Evolutionary conservation across 2,888 invertebrate species (phyloP), one percentile per base, ranked within the genome.

Genomic region (Aromia moschata): DNA sequence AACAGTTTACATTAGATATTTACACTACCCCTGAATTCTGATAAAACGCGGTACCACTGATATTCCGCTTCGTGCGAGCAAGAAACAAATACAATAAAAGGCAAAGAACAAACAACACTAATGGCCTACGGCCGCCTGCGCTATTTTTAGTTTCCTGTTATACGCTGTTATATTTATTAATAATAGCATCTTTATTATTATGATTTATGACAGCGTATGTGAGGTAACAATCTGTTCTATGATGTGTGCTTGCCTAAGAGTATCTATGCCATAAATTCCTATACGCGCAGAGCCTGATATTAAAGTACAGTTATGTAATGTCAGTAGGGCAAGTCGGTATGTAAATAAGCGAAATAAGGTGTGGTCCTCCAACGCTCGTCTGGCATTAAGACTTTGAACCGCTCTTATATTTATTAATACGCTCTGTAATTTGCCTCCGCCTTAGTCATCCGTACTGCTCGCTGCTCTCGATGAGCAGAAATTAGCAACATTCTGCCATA

Each of bases 381-480:
- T 65, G 63, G 55, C 46, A 59, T 67, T 60, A 63, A 64, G 82
- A 87, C 78, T 54, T 77, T 85, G 71, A 77, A 84, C 81, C 60
- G 61, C 61, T 68, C 69, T 69, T 66, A 46, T 60, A 66, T 66
- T 69, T 68, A 67, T 64, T 62, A 58, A 61, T 61, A 56, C 33
- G 49, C 10, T 33, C 11, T 59, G 15, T 38, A 55, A 56, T 54
- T 59, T 55, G 57, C 61, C 11, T 33, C 10, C 33, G 33, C n/a
- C 5, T 33, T 58, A 63, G 36, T 56, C 59, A 58, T 55, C 25
- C 38, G n/a, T 11, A 25, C 3, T 3, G 3, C 3, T 33, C n/a
- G 33, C n/a, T 33, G 33, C 2, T 33, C n/a, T 33, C 11, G 33
- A 3, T 33, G 11, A 33, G n/a, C 10, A 7, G 33, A n/a, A n/a